A percentile compares a stretch with the other conserved stretches of the same genome.
Evolutionary conservation across 2,797 vertebrate genomes (phyloP).

Genomic region (Gadopsis bispinosus): DNA sequence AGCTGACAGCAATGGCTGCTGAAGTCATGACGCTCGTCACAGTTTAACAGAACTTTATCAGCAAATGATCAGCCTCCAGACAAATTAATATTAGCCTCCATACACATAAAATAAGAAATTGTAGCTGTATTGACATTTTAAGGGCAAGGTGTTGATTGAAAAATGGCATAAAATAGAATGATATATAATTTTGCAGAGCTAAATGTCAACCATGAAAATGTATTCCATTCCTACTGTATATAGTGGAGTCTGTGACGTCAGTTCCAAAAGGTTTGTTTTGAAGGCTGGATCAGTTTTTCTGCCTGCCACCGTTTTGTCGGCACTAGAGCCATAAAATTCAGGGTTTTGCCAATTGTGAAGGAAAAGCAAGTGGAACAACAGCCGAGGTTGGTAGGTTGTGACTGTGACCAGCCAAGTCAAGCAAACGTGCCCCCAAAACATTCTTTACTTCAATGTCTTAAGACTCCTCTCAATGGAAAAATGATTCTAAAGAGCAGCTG

Average conservation of each 20-base stretch:
- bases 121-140: not conserved
- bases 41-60: not conserved
- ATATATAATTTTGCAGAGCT: not conserved
- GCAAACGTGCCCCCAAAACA: slow-evolving; percentile 6
- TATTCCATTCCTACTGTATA: not conserved
- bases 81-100: not conserved
- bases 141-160: not conserved
- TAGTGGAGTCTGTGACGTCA: not conserved
- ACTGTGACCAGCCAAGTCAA: slow-evolving; percentile 4
- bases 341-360: not conserved
- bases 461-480: not conserved
- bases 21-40: not conserved
- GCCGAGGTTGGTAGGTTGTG: not conserved
- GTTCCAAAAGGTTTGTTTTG: slow-evolving; percentile 16
- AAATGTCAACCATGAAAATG: not conserved
- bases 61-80: not conserved
- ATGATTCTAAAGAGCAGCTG: not conserved
- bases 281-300: not conserved
- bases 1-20: not conserved
- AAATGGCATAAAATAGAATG: not conserved
- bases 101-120: not conserved
- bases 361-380: not conserved
- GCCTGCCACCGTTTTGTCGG: not conserved
- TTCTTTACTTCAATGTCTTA: not conserved
- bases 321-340: not conserved